Base-by-base conservation (phyloP, 2,888 invertebrate species). In the Andrena marginata region DNA sequence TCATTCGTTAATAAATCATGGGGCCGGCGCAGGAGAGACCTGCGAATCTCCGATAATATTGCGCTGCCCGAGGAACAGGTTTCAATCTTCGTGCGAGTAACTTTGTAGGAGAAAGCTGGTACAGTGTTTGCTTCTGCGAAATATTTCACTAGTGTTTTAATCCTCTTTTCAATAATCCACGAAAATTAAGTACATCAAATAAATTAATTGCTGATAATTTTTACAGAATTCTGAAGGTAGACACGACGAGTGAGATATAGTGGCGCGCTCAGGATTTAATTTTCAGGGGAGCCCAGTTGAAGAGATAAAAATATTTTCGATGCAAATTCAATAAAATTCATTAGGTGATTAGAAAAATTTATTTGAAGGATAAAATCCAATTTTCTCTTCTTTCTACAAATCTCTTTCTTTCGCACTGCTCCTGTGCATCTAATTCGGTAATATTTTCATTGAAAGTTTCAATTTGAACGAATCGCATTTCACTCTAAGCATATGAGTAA, bases 1-100 rank as follows among this genome's bases (percentile, higher is more conserved):
- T 91, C 89, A 90, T 85, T 82, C 72, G 80, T 80, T 85, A 85
- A 88, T 89, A 85, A 85, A 77, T 79, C 73, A 65, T 48, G 68
- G 35, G 4, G 29, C 64, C 23, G n/a, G 20, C 20, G 5, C 16
- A 31, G 10, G 8, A 23, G 54, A 33, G 67, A 78, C 56, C 64
- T 59, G 51, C 16, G 49, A 64, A 73, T 73, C 29, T 26, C 20
- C 49, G 56, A 69, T 69, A 78, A 78, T 70, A 35, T 26, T 10
- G 29, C 29, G 49, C 13, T 35, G 59, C 31, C 56, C 20, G 16
- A 10, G 42, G 33, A 49, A 62, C 26, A 16, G 65, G 49, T 65
- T 51, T 68, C 65, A 23, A 77, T 77, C 35, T 78, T 48, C 10
- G 35, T 8, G 0, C 29, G 3, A 35, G 13, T 23, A 20, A 23